phyloP scores from a whole-genome alignment of 2,797 vertebrate species.

The Momotus momota region DNA sequence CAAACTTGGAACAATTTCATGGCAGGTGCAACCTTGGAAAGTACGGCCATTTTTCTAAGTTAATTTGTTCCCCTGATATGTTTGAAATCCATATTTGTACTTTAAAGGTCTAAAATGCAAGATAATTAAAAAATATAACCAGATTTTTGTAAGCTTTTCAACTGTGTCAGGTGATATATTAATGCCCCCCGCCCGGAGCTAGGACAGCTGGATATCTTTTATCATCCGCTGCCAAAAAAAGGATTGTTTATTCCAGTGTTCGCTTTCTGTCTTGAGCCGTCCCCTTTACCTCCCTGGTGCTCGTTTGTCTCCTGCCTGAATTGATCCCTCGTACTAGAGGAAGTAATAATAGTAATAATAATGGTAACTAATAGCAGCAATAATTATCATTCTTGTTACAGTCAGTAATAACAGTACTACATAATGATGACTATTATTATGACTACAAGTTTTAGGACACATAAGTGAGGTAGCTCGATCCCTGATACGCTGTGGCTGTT shows the following conservation, averaged over 20 bases:
- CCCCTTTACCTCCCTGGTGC: background rate
- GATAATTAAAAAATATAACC: constrained; percentile 80
- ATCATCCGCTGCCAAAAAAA: constrained; percentile 44
- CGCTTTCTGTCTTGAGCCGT: constrained; percentile 31
- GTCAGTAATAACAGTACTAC: background rate
- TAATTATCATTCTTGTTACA: constrained; percentile 26
- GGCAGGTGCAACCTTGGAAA: constrained; percentile 85
- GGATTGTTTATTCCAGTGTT: constrained; percentile 13
- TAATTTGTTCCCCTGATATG: constrained; percentile 86
- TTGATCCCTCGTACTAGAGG: background rate
- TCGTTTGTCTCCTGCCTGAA: constrained; percentile 25
- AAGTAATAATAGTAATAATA: constrained; percentile 51
- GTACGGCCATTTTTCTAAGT: constrained; percentile 79
- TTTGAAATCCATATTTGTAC: constrained; percentile 84
- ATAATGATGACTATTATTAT: background rate
- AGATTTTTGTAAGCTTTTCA: constrained; percentile 76
- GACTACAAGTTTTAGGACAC: background rate
- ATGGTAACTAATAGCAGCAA: constrained; percentile 18
- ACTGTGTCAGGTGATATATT: constrained; percentile 53
- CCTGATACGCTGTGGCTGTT: background rate
- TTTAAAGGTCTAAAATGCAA: constrained; percentile 81
- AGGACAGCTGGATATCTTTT: constrained; percentile 54
- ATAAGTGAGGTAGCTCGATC: background rate
- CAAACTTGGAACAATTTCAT: constrained; percentile 83
- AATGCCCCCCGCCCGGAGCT: constrained; percentile 22